phyloP scores from a whole-genome alignment of 2,888 invertebrate genomes.

The Plebejus argus region DNA sequence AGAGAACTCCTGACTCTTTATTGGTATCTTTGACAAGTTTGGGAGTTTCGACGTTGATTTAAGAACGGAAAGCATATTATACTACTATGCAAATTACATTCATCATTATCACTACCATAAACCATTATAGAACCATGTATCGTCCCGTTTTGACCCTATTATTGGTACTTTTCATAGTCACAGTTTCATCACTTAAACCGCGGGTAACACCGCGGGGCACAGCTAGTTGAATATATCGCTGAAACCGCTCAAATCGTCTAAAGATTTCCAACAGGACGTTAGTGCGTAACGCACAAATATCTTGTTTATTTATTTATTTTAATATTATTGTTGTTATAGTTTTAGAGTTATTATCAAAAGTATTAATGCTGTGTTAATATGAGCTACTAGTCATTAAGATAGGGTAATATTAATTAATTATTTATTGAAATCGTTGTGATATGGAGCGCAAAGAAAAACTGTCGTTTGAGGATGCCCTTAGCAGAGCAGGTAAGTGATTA shows the following conservation, averaged over 20 bases:
- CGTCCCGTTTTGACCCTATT: too few relatives aligned
- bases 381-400: not conserved
- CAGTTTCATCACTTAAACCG: too few relatives aligned
- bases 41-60: too few relatives aligned
- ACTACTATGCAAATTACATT: too few relatives aligned
- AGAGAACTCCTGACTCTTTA: too few relatives aligned
- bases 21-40: too few relatives aligned
- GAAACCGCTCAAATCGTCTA: not conserved
- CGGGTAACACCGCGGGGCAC: too few relatives aligned
- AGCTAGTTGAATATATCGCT: slow-evolving; percentile 7
- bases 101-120: too few relatives aligned
- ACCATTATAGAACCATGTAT: too few relatives aligned
- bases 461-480: slow-evolving; percentile 44
- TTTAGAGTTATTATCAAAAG: not conserved
- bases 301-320: not conserved
- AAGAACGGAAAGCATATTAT: too few relatives aligned
- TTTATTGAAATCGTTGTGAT: not conserved
- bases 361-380: not conserved
- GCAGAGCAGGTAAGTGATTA: slow-evolving; percentile 39
- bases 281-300: not conserved
- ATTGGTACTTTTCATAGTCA: too few relatives aligned
- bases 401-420: not conserved
- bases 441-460: slow-evolving; percentile 38
- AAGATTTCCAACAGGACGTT: slow-evolving; percentile 18
- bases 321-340: not conserved